A percentile compares a stretch with the other conserved stretches of the same genome.
phyloP scores from a whole-genome alignment of 1,140 invertebrate genomes.

The Heliconius melpomene region DNA sequence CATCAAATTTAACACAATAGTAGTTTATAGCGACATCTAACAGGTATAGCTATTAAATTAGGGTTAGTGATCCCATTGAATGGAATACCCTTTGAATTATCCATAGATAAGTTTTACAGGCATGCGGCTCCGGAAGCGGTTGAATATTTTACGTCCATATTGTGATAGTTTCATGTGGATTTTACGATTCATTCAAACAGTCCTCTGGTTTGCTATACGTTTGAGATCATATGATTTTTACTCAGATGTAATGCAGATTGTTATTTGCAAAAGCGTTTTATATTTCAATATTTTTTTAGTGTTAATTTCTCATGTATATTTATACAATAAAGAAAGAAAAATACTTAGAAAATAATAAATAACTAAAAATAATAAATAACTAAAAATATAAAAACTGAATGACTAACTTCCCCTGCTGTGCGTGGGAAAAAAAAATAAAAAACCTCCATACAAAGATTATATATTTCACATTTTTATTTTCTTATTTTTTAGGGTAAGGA shows the following conservation, averaged over 20 bases:
- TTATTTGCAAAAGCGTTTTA: background rate
- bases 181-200: background rate
- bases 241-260: background rate
- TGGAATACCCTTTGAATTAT: background rate
- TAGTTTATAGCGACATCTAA: background rate
- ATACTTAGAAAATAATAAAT: background rate
- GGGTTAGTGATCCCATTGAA: background rate
- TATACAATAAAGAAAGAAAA: background rate
- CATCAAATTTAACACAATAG: background rate
- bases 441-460: background rate
- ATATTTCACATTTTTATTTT: too few relatives aligned
- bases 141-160: background rate
- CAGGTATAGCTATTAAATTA: background rate
- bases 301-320: too few relatives aligned
- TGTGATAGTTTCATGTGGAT: background rate
- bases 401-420: too few relatives aligned
- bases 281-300: too few relatives aligned
- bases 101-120: background rate
- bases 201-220: background rate
- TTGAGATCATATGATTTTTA: background rate
- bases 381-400: background rate
- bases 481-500: too few relatives aligned
- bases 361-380: background rate
- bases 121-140: background rate
- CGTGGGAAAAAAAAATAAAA: background rate